Percentiles rank a stretch among this genome's conserved stretches.
These are phyloP conservation scores for Carcina quercana DNA, from an alignment of 2,888 invertebrate genomes.

Conservation along the genomic window DNA sequence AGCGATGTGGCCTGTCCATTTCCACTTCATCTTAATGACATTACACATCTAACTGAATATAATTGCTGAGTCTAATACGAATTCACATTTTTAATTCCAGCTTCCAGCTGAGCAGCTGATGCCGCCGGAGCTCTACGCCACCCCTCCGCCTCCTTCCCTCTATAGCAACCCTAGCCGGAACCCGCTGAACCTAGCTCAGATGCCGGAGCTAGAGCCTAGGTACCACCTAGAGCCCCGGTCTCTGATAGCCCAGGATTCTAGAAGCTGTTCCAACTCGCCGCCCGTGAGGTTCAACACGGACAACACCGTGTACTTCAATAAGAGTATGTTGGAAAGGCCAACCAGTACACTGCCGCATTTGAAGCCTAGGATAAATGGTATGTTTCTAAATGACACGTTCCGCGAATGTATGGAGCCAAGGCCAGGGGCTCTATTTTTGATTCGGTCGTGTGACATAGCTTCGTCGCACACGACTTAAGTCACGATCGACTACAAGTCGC, in stretches of 20 bases:
- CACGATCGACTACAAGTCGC: no score
- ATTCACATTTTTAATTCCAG: constrained; percentile 28
- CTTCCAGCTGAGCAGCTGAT: constrained; percentile 61
- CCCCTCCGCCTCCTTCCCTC: constrained; percentile 45
- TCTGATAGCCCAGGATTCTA: constrained; percentile 31
- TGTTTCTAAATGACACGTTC: no score
- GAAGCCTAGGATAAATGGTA: constrained; percentile 44
- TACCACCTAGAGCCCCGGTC: constrained; percentile 20
- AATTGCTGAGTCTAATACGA: no score
- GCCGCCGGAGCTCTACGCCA: constrained; percentile 54
- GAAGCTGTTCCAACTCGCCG: constrained; percentile 52
- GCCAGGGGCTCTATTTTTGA: no score
- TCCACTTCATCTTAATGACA: no score
- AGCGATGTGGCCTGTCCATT: no score
- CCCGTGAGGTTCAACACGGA: constrained; percentile 57
- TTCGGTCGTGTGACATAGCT: no score
- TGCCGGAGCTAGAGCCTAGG: constrained; percentile 47
- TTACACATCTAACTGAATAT: no score
- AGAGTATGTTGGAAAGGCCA: constrained; percentile 38
- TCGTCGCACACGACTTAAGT: no score
- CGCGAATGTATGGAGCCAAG: no score
- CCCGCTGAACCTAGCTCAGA: constrained; percentile 49
- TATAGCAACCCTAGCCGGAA: constrained; percentile 52
- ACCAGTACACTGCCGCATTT: constrained; percentile 50
- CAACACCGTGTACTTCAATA: constrained; percentile 47